A percentile compares a stretch with the other conserved stretches of the same genome.
phyloP scores from a whole-genome alignment of 2,113 vertebrate genomes.

The Indicator maculatus region DNA sequence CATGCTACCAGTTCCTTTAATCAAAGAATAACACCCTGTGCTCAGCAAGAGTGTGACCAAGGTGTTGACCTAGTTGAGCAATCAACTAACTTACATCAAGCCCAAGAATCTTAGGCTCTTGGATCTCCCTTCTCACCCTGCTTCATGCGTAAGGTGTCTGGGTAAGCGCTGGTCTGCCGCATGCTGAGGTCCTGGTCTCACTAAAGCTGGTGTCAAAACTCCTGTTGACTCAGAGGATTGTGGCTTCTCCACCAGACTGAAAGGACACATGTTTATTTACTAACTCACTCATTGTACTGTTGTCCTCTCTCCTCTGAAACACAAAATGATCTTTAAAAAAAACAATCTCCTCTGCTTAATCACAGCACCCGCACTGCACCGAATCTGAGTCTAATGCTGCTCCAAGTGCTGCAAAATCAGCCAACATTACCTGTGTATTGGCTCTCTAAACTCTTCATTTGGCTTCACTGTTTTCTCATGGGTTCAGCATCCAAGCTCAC shows the following conservation, averaged over 20 bases:
- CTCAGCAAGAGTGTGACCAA: conserved; percentile 25
- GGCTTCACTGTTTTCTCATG: background rate
- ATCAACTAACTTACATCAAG: background rate
- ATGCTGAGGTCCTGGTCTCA: background rate
- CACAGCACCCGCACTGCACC: background rate
- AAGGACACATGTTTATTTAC: background rate
- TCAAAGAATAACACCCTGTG: background rate
- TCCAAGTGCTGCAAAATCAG: background rate
- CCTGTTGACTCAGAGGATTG: background rate
- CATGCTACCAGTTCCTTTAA: background rate
- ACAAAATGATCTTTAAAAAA: background rate
- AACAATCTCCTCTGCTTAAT: background rate
- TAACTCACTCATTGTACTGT: background rate
- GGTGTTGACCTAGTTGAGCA: background rate
- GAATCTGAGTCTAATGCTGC: background rate
- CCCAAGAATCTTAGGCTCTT: background rate
- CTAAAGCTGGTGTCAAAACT: background rate
- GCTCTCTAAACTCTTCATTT: background rate
- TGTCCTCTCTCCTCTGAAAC: background rate
- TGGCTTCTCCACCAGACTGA: background rate
- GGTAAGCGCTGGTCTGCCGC: background rate
- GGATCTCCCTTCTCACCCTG: background rate
- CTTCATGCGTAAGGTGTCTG: fast-evolving
- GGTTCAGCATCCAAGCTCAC: background rate
- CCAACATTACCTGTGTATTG: background rate